These are phyloP conservation scores for Heliocidaris erythrogramma DNA, from an alignment of 35 echinoderm and acorn worm species.

Conservation along the genomic window DNA sequence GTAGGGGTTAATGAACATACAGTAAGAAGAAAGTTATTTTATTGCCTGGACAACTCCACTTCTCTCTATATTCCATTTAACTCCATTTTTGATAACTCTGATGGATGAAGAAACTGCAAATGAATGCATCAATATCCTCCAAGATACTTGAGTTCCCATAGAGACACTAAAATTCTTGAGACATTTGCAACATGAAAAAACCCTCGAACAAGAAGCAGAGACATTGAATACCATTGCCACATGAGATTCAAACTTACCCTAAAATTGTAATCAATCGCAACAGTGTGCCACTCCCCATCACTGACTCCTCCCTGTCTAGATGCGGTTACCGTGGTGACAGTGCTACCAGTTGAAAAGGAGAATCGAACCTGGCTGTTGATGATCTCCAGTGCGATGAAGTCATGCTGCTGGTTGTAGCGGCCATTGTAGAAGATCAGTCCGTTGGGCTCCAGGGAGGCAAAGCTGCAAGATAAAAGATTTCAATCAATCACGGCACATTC, in stretches of 20 bases:
- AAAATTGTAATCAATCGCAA: constrained; percentile 71
- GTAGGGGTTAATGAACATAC: no score
- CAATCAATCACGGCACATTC: not conserved
- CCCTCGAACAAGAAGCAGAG: not conserved
- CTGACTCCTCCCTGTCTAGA: constrained; percentile 79
- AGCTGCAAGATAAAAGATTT: constrained; percentile 62
- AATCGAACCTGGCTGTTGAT: constrained; percentile 83
- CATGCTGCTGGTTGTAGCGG: constrained; percentile 94
- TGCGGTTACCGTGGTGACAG: constrained; percentile 80
- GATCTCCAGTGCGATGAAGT: constrained; percentile 98
- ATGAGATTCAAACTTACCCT: constrained; percentile 58
- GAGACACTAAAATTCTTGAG: not conserved
- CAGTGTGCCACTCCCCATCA: constrained; percentile 90
- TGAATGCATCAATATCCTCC: not conserved
- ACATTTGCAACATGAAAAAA: not conserved
- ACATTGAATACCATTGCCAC: not conserved
- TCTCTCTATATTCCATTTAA: no score
- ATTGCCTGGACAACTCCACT: no score
- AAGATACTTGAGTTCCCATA: not conserved
- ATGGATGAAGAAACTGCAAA: not conserved
- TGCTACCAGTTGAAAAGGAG: constrained; percentile 82
- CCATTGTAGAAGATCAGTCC: constrained; percentile 98
- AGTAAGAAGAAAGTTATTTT: no score
- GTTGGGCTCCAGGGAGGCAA: constrained; percentile 92
- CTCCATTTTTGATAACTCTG: not conserved